These are phyloP conservation scores for Corvus hawaiiensis DNA, from an alignment of 2,113 vertebrate genomes.

Conservation along the genomic window DNA sequence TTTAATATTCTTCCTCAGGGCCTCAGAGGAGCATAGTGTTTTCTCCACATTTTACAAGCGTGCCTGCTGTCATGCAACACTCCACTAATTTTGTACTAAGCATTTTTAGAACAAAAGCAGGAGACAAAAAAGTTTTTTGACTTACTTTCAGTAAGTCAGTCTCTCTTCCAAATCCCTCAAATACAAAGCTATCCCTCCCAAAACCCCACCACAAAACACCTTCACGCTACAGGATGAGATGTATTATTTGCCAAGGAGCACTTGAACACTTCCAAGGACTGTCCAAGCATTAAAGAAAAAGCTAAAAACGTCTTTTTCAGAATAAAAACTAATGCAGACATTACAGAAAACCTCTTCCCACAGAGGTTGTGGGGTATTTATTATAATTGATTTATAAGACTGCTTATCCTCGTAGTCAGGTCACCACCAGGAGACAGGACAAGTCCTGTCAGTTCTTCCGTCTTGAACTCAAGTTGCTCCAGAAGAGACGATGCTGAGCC, in stretches of 20 bases:
- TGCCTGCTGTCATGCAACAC: neutral
- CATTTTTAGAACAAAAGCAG: neutral
- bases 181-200: neutral
- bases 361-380: neutral
- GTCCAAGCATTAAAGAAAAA: neutral
- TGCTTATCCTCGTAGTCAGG: neutral
- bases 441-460: neutral
- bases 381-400: neutral
- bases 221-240: neutral
- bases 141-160: neutral
- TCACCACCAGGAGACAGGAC: neutral
- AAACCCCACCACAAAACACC: neutral
- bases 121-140: neutral
- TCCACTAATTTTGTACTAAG: neutral
- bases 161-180: neutral
- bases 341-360: neutral
- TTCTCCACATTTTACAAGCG: neutral
- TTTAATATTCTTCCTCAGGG: neutral
- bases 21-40: neutral
- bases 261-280: neutral
- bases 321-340: neutral
- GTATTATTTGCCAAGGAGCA: neutral
- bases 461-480: neutral
- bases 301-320: neutral
- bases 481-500: neutral